These are phyloP conservation scores for Plestiodon gilberti DNA, from an alignment of 2,113 vertebrate species.

Conservation along the genomic window DNA sequence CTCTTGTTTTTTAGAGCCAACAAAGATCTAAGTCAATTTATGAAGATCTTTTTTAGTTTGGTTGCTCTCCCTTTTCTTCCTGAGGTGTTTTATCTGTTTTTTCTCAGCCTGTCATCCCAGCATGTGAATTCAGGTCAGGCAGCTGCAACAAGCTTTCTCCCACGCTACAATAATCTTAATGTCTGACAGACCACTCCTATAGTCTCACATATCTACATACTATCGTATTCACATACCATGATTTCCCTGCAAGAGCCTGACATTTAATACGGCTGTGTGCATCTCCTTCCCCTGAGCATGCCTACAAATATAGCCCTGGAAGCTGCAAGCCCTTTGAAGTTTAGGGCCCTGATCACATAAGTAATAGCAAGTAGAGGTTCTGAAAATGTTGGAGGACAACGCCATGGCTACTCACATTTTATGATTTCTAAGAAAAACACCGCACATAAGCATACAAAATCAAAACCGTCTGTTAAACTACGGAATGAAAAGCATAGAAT, in stretches of 20 bases:
- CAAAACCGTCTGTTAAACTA: not conserved
- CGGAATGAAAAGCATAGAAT: not conserved
- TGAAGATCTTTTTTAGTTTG: not conserved
- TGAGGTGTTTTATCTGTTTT: not conserved
- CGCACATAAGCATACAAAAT: too few relatives aligned
- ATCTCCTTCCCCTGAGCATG: not conserved
- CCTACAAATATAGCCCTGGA: not conserved
- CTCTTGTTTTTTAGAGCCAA: fast-evolving
- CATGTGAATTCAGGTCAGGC: constrained; percentile 12
- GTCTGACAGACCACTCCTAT: not conserved
- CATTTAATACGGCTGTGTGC: not conserved
- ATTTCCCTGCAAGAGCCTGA: not conserved
- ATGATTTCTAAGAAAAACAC: not conserved
- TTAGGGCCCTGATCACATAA: not conserved
- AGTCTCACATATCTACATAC: not conserved
- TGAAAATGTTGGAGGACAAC: not conserved
- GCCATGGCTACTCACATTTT: not conserved
- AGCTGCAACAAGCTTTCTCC: not conserved
- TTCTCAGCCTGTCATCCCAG: not conserved
- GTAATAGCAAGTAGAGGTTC: not conserved
- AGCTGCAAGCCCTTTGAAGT: not conserved
- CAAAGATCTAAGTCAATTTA: not conserved
- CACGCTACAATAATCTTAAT: not conserved
- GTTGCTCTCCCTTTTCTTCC: not conserved
- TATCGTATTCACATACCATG: not conserved